A percentile compares a stretch with the other conserved stretches of the same genome.
Conservation (phyloP, 92 coral and sea anemone genomes). For the Zoanthus sansibaricus region DNA sequence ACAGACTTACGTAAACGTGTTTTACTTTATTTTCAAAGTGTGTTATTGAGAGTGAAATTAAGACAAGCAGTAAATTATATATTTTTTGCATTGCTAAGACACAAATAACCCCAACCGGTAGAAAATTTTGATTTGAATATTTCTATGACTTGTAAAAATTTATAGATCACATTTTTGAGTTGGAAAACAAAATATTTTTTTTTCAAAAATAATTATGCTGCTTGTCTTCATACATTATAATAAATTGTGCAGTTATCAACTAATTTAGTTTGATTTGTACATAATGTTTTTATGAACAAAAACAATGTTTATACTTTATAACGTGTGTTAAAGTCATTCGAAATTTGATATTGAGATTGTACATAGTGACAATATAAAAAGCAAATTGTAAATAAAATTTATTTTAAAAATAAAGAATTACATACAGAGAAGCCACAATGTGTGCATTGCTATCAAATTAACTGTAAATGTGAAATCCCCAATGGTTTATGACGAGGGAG, state of each 20-base stretch:
- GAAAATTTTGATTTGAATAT: neutral
- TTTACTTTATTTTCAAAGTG: constrained; percentile 14
- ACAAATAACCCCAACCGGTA: neutral
- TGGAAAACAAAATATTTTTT: neutral
- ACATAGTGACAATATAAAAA: constrained; percentile 17
- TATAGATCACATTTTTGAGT: neutral
- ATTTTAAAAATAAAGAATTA: constrained; percentile 40
- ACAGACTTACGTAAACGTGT: neutral
- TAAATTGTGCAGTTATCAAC: neutral
- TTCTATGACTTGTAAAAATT: too few relatives aligned
- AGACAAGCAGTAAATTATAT: neutral
- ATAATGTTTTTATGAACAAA: constrained; percentile 40
- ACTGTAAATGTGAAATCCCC: too few relatives aligned
- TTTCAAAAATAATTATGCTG: neutral
- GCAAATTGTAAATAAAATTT: constrained; percentile 35
- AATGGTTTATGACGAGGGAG: too few relatives aligned
- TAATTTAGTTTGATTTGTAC: constrained; percentile 10
- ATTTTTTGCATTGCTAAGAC: neutral
- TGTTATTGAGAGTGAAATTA: neutral
- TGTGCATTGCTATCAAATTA: too few relatives aligned
- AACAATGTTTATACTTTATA: constrained; percentile 8
- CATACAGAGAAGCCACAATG: neutral
- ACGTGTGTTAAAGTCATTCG: constrained; percentile 11
- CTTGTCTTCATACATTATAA: neutral
- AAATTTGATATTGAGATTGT: constrained; percentile 12